Percentiles rank a stretch among this genome's conserved stretches.
phyloP scores from a whole-genome alignment of 2,888 invertebrate genomes.

The Coremacera marginata region DNA sequence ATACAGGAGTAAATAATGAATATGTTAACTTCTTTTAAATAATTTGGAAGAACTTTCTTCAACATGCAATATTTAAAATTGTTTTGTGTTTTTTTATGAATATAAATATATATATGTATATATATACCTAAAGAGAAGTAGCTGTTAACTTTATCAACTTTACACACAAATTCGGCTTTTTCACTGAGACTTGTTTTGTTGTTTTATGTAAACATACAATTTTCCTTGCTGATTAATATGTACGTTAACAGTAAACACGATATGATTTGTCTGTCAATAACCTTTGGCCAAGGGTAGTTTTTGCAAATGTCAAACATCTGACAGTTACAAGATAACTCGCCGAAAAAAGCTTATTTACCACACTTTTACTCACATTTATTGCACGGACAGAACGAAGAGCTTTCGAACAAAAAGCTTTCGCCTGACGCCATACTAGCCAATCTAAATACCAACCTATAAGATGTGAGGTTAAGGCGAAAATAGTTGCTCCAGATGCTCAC shows the following conservation, averaged over 20 bases:
- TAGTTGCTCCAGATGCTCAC: background rate
- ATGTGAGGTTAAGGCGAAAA: conserved; percentile 24
- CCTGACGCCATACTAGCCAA: conserved; percentile 19
- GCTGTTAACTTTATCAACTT: no score
- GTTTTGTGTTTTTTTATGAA: background rate
- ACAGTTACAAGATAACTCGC: conserved; percentile 18
- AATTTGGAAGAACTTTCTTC: no score
- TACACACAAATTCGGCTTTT: no score
- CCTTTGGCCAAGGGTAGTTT: conserved; percentile 39
- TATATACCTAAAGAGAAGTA: no score
- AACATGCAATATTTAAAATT: background rate
- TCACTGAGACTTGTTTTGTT: no score
- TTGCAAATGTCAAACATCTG: conserved; percentile 37
- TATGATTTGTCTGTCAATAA: conserved; percentile 45
- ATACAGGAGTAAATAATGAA: no score
- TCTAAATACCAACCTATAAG: background rate
- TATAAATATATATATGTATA: no score
- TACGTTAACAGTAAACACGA: conserved; percentile 1
- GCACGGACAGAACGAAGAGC: background rate
- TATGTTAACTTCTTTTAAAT: no score
- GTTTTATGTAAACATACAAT: no score
- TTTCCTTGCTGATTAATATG: background rate
- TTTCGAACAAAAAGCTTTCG: conserved; percentile 16
- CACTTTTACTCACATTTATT: background rate
- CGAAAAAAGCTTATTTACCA: background rate